Base-by-base conservation (phyloP, 2,888 invertebrate species). In the Nasonovia ribisnigri region DNA sequence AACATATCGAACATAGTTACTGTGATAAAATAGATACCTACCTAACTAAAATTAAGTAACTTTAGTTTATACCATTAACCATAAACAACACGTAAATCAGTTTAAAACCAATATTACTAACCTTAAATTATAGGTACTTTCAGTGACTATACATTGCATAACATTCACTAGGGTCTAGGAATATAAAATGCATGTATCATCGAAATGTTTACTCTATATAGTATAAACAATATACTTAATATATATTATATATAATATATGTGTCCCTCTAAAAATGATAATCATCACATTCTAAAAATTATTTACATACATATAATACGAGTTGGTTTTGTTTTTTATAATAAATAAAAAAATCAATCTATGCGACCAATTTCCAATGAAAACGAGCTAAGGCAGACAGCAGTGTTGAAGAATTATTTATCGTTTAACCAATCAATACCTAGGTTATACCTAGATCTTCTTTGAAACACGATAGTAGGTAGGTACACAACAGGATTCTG, bases 131-230 rank as follows among this genome's bases (percentile, higher is more conserved):
- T 67, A 60, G 60, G 13, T 60, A 29, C 60, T 60, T 60, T 60
- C 48, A 48, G 48, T 48, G 48, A n/a, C 29, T 60, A n/a, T n/a
- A 48, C 48, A 13, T 48, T 48, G 48, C 48, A 48, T 2, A 48
- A 48, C n/a, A 60, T n/a, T 60, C 29, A 60, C 60, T 67, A 67
- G n/a, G n/a, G 13, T n/a, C 60, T 67, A 67, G n/a, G n/a, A n/a
- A 67, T 67, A 67, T n/a, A 67, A 67, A 67, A 67, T 67, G 60
- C 60, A n/a, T 67, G 13, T n/a, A 67, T 67, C 60, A 67, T 67
- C 60, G n/a, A 67, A n/a, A n/a, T n/a, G 29, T 67, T 67, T n/a
- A 67, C 11, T 67, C 60, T 11, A n/a, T 67, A 13, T 29, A n/a
- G n/a, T n/a, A n/a, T n/a, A n/a, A n/a, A 29, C 60, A 60, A 48